Conservation (phyloP, 2,113 vertebrate species). For the Lasiurus borealis region DNA sequence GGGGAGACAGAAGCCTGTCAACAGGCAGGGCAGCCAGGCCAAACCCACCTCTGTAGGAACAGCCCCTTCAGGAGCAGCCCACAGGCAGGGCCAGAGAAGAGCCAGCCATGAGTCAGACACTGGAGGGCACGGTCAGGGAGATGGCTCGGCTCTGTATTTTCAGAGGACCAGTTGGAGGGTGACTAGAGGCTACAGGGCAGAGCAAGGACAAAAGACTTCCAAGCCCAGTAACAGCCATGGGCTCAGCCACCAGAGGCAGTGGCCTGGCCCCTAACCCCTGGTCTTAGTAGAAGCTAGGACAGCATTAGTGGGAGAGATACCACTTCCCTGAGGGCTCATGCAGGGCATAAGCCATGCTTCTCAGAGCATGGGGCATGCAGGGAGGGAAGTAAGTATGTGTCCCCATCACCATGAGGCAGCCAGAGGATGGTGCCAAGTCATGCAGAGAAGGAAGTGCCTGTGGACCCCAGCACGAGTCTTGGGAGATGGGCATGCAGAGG, state of each 20-base stretch:
- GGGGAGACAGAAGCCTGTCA: constrained; percentile 70
- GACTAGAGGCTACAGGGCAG: background rate
- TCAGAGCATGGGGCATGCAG: constrained; percentile 58
- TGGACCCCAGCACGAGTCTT: background rate
- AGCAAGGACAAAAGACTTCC: background rate
- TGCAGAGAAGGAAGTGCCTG: constrained; percentile 62
- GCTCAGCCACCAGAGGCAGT: background rate
- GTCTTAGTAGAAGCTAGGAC: constrained; percentile 72
- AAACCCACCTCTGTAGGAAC: background rate
- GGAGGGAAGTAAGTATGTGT: constrained; percentile 7
- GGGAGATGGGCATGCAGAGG: constrained; percentile 70
- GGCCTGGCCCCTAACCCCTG: background rate
- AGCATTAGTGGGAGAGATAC: constrained; percentile 65
- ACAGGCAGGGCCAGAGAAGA: background rate
- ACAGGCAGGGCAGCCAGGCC: background rate
- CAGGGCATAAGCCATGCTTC: constrained; percentile 59
- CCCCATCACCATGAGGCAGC: background rate
- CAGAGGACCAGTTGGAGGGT: background rate
- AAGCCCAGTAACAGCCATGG: background rate
- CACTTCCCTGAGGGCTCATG: constrained; percentile 71
- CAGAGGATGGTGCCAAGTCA: constrained; percentile 13
- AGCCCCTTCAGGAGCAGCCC: background rate
- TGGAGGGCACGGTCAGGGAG: background rate
- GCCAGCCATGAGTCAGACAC: background rate
- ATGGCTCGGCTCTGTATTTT: background rate